phyloP scores from a whole-genome alignment of 30 jellyfish, hydroid and myxozoan species.

The Aurelia sp. region DNA sequence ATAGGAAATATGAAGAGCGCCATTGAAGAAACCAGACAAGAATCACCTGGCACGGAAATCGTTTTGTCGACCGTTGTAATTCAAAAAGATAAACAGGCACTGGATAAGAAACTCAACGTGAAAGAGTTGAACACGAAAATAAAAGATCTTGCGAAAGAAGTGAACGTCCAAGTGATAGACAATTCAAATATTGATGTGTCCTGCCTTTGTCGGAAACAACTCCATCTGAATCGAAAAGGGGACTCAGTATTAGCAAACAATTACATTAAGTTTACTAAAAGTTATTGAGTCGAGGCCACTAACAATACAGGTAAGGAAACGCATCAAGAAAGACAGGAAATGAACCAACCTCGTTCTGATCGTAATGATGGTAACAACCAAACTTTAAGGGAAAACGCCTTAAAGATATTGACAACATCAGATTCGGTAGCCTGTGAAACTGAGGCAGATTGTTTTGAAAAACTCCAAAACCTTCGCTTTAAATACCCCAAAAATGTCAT shows the following conservation, averaged over 20 bases:
- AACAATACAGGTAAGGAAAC: conserved; percentile 1
- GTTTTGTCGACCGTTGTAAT: conserved; percentile 12
- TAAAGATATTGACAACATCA: not conserved
- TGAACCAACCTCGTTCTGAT: conserved; percentile 5
- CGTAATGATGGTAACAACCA: conserved; percentile 10
- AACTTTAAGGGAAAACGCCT: not conserved
- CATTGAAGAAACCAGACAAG: not conserved
- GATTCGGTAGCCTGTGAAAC: conserved; percentile 3
- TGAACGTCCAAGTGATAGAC: not conserved
- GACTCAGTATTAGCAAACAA: conserved; percentile 6
- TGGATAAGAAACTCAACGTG: not conserved
- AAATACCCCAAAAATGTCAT: conserved; percentile 23
- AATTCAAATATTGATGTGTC: not conserved
- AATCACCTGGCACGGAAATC: conserved; percentile 11
- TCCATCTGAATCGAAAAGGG: not conserved
- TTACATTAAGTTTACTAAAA: conserved; percentile 2
- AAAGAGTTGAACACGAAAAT: not conserved
- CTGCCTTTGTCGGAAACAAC: not conserved
- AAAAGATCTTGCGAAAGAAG: not conserved
- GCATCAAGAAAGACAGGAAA: not conserved
- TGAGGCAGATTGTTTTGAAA: no score
- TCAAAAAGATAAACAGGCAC: not conserved
- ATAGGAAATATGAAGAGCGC: not conserved
- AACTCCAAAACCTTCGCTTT: not conserved
- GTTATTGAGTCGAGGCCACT: conserved; percentile 6